These are phyloP conservation scores for Hemibagrus wyckioides DNA, from an alignment of 2,113 vertebrate species.

Conservation along the genomic window DNA sequence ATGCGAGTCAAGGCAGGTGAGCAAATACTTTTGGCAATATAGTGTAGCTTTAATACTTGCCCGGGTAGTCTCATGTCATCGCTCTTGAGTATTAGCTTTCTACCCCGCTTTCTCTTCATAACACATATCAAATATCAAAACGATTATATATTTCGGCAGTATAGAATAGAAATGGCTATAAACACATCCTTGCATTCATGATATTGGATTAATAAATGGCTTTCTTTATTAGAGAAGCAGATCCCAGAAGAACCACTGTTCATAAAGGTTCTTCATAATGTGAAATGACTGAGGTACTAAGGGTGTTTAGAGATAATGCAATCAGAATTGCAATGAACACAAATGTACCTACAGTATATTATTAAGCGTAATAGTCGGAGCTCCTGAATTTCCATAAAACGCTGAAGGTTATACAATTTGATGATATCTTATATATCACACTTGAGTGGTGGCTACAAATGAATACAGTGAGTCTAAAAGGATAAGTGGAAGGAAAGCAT, in stretches of 20 bases:
- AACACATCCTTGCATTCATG: background rate
- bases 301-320: background rate
- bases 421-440: background rate
- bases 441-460: background rate
- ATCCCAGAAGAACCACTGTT: background rate
- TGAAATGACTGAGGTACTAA: background rate
- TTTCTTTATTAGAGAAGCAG: background rate
- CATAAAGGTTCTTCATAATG: background rate
- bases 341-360: background rate
- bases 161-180: background rate
- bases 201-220: background rate
- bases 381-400: background rate
- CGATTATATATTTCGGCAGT: background rate
- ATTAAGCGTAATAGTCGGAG: background rate
- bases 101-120: no score
- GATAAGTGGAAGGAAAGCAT: constrained; percentile 5
- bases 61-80: no score
- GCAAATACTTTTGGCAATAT: no score
- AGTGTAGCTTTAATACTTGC: no score
- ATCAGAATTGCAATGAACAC: background rate
- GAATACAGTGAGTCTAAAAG: background rate
- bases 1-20: no score
- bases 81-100: no score
- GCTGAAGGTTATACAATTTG: background rate
- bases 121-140: no score